Conservation (phyloP, 35 echinoderm and acorn worm species). For the Apostichopus californicus region DNA sequence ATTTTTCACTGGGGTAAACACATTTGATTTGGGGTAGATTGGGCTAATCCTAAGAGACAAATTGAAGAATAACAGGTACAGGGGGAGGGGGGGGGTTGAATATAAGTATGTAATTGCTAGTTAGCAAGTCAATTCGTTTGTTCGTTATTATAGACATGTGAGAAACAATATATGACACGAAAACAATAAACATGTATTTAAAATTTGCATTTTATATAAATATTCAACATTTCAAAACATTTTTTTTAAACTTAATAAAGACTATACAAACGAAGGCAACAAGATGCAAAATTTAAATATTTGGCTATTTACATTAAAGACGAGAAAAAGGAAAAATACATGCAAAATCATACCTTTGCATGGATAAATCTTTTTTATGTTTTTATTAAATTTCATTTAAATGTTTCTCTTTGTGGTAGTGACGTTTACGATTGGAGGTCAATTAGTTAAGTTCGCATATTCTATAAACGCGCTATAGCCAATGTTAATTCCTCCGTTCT, state of each 20-base stretch:
- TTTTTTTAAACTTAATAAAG: constrained; percentile 20
- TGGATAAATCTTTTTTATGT: background rate
- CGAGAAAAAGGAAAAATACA: background rate
- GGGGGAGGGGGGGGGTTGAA: too few relatives aligned
- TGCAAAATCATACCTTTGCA: background rate
- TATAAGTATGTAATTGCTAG: too few relatives aligned
- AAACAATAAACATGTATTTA: background rate
- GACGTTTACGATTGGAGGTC: too few relatives aligned
- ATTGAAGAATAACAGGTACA: too few relatives aligned
- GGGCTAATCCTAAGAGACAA: too few relatives aligned
- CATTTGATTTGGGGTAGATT: too few relatives aligned
- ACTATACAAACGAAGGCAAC: constrained; percentile 41
- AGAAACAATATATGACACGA: background rate
- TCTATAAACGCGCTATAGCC: too few relatives aligned
- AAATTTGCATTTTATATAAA: constrained; percentile 43
- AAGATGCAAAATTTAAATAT: constrained; percentile 40
- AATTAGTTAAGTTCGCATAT: too few relatives aligned
- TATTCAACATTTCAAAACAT: constrained; percentile 47
- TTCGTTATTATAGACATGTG: background rate
- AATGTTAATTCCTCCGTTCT: too few relatives aligned
- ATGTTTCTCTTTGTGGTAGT: too few relatives aligned
- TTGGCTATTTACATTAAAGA: constrained; percentile 22
- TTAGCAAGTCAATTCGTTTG: too few relatives aligned
- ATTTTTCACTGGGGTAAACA: too few relatives aligned
- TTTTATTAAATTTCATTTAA: background rate